Percentiles rank a stretch among this genome's conserved stretches.
phyloP scores from a whole-genome alignment of 2,888 invertebrate genomes.

The Ophioninae sp. region DNA sequence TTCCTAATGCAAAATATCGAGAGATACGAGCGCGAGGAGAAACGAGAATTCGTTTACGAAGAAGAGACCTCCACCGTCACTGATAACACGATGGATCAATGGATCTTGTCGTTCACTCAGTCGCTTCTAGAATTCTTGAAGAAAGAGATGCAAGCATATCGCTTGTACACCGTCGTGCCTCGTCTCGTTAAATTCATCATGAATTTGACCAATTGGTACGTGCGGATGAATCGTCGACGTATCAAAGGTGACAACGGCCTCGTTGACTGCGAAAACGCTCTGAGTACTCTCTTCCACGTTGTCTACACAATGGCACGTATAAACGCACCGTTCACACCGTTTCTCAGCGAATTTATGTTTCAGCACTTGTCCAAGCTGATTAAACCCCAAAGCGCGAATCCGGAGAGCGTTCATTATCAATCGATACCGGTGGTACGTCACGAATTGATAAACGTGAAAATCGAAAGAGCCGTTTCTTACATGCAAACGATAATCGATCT shows the following conservation, averaged over 20 bases:
- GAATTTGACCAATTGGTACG: constrained; percentile 99
- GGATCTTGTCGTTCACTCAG: constrained; percentile 98
- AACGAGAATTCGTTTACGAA: constrained; percentile 78
- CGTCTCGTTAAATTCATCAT: constrained; percentile 97
- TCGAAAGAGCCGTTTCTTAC: constrained; percentile 93
- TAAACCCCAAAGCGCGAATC: constrained; percentile 81
- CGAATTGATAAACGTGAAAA: constrained; percentile 89
- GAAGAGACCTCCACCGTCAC: constrained; percentile 70
- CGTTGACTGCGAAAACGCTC: constrained; percentile 91
- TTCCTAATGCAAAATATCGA: constrained; percentile 97
- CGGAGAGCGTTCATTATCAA: constrained; percentile 94
- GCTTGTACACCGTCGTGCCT: constrained; percentile 97
- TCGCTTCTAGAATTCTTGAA: constrained; percentile 93
- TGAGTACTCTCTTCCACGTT: constrained; percentile 94
- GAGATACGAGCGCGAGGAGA: constrained; percentile 88
- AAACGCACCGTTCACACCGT: constrained; percentile 99
- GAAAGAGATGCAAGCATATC: constrained; percentile 96
- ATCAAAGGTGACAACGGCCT: constrained; percentile 95
- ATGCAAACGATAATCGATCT: constrained; percentile 98
- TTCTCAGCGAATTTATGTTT: constrained; percentile 97
- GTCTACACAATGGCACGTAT: constrained; percentile 93
- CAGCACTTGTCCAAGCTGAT: constrained; percentile 90
- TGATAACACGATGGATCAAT: constrained; percentile 95
- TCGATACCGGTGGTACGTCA: constrained; percentile 91
- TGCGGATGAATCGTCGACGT: constrained; percentile 96